Percentiles rank a stretch among this genome's conserved stretches.
phyloP scores from a whole-genome alignment of 2,888 invertebrate species.

The Rutpela maculata region DNA sequence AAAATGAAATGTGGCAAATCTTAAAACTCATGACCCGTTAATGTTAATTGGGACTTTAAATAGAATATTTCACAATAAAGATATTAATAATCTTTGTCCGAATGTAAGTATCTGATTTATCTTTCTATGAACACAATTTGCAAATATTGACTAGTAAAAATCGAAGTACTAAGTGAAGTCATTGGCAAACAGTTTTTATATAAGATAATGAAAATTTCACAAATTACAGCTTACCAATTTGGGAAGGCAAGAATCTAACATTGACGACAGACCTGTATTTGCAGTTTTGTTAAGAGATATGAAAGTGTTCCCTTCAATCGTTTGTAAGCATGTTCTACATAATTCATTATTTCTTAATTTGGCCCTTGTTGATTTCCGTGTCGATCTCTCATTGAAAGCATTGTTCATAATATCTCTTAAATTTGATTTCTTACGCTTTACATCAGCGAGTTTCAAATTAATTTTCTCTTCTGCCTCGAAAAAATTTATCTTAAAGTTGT shows the following conservation, averaged over 20 bases:
- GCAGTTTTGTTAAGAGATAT: not conserved
- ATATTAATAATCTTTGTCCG: too few species aligned
- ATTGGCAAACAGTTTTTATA: too few species aligned
- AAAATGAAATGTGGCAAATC: too few species aligned
- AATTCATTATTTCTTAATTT: not conserved
- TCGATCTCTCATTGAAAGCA: not conserved
- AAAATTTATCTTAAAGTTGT: constrained; percentile 23
- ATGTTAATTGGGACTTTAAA: too few species aligned
- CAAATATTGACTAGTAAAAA: too few species aligned
- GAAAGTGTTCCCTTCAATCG: not conserved
- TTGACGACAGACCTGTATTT: constrained; percentile 3
- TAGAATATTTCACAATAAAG: too few species aligned
- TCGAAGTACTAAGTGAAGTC: too few species aligned
- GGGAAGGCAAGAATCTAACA: constrained; percentile 17
- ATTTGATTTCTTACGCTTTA: constrained; percentile 9
- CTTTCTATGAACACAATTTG: too few species aligned
- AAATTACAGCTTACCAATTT: constrained; percentile 17
- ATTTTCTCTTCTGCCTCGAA: constrained; percentile 18
- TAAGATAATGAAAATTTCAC: not conserved
- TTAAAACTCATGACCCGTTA: too few species aligned
- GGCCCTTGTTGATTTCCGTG: not conserved
- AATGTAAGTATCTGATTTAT: too few species aligned
- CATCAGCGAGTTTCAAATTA: not conserved
- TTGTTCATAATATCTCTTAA: constrained; percentile 11
- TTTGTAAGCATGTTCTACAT: constrained; percentile 22